These are phyloP conservation scores for Oreochromis mossambicus DNA, from an alignment of 2,797 vertebrate species.

Conservation along the genomic window DNA sequence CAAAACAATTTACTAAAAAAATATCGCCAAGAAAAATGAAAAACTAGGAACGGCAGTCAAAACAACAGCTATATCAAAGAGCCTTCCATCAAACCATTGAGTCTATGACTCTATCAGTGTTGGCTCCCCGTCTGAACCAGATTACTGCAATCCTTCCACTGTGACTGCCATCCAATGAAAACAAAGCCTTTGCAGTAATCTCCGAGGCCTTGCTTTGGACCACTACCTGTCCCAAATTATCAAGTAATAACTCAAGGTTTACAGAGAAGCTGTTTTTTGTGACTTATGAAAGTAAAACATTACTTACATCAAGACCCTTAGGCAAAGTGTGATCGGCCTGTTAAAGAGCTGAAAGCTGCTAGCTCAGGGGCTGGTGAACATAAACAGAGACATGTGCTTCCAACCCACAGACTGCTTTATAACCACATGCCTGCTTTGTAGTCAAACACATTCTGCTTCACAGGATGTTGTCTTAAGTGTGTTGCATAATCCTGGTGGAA, in stretches of 20 bases:
- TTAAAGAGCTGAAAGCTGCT: slow-evolving; percentile 46
- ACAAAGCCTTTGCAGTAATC: slow-evolving; percentile 17
- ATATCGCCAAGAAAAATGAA: not conserved
- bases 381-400: slow-evolving; percentile 51
- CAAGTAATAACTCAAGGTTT: slow-evolving; percentile 28
- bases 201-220: not conserved
- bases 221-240: slow-evolving; percentile 34
- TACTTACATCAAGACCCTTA: slow-evolving; percentile 10
- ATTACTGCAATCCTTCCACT: not conserved
- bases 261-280: slow-evolving; percentile 11
- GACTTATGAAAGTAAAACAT: slow-evolving; percentile 27
- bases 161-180: slow-evolving; percentile 16
- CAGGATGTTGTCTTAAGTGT: slow-evolving; percentile 13
- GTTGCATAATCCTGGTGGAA: slow-evolving; percentile 45
- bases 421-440: slow-evolving; percentile 6
- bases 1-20: not conserved
- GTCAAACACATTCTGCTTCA: slow-evolving; percentile 16
- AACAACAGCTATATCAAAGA: slow-evolving; percentile 4
- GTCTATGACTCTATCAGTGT: not conserved
- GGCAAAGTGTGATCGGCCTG: slow-evolving; percentile 3
- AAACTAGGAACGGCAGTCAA: not conserved
- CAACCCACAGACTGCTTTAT: not conserved
- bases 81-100: not conserved
- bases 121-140: not conserved
- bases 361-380: slow-evolving; percentile 13